Evolutionary conservation across 2,797 vertebrate species (phyloP), one percentile per base, ranked within the genome.

Genomic region (Falco peregrinus): DNA sequence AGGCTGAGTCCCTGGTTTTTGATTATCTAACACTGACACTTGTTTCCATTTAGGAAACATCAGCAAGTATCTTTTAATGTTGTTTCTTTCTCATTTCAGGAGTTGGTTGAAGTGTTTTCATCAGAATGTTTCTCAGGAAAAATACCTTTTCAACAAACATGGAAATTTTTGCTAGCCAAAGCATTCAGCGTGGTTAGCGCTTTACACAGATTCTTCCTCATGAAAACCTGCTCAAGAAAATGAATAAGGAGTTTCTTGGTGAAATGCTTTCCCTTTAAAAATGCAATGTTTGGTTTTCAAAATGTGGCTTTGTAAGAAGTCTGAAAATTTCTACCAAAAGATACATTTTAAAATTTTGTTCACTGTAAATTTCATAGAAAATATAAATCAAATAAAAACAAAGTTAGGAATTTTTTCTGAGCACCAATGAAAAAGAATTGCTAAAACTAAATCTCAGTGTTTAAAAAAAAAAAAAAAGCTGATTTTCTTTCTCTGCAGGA

Each of bases 201-300:
- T 65, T 84, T 88, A 82, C n/a, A 74, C 50, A 73, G 35, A 50
- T 22, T 43, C 56, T 47, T 50, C n/a, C 57, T 29, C 68, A 17
- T 76, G 59, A 85, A 92, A 93, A 89, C 28, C 31, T 59, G 24
- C 85, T 37, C 77, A 85, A 93, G 61, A 86, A 89, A 95, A 89
- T 31, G 16, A 93, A 53, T 26, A 50, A 39, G 33, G 19, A 68
- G 13, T 54, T 94, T 92, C 56, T 48, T 19, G 7, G 14, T 83
- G 50, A 92, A 93, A 84, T 61, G 24, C 11, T 48, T 85, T 85
- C n/a, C 56, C 33, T 85, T 71, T 45, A 54, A 73, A 87, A 89
- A 77, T 18, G 24, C 28, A 17, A 4, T 75, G 26, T 29, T 77
- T 73, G 3, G 13, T 61, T 94, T 90, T 79, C 65, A 88, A 95